phyloP scores from a whole-genome alignment of 2,113 vertebrate species.

The Terrapene triunguis region DNA sequence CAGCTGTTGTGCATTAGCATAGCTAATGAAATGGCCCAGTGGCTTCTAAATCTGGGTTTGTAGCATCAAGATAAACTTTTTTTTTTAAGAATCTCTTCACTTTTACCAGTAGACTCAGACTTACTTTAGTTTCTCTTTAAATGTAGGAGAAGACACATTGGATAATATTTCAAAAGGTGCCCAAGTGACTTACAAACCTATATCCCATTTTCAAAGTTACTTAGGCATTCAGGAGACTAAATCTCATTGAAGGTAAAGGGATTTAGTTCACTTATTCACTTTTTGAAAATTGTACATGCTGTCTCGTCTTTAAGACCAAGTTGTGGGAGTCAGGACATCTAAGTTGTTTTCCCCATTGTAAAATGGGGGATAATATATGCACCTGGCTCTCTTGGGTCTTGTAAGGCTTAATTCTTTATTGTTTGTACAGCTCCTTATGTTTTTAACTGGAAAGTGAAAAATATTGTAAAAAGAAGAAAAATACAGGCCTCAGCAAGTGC shows the following conservation, averaged over 20 bases:
- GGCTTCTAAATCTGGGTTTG: not conserved
- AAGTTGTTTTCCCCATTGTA: not conserved
- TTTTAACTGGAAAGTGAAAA: not conserved
- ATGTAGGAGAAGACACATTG: not conserved
- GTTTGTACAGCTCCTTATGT: not conserved
- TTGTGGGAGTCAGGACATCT: not conserved
- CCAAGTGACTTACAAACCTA: not conserved
- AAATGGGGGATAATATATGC: not conserved
- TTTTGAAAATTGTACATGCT: not conserved
- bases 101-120: not conserved
- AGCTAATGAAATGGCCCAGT: not conserved
- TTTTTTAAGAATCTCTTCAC: not conserved
- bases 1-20: not conserved
- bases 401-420: not conserved
- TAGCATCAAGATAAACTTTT: not conserved
- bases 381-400: not conserved
- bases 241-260: not conserved
- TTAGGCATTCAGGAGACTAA: not conserved
- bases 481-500: too few species aligned
- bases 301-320: not conserved
- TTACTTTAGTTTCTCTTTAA: not conserved
- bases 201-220: not conserved
- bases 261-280: not conserved
- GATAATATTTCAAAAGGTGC: not conserved
- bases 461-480: not conserved